Evolutionary conservation across 2,113 vertebrate genomes (phyloP).

Genomic region (Eidolon helvum): DNA sequence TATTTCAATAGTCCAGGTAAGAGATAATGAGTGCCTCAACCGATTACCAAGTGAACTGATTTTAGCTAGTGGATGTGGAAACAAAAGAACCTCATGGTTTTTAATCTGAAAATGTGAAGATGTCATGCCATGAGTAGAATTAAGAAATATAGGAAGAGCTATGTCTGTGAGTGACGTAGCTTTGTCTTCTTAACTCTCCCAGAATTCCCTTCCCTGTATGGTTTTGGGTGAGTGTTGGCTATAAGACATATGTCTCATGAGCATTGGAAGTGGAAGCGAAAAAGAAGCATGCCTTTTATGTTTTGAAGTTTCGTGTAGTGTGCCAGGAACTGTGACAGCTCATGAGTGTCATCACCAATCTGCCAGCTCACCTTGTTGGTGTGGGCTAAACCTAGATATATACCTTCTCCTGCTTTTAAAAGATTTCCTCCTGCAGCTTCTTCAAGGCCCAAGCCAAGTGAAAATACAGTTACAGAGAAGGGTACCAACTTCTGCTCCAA

Average conservation of each 20-base stretch:
- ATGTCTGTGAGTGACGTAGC: background rate
- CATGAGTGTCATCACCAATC: background rate
- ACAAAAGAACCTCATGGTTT: background rate
- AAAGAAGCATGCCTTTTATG: background rate
- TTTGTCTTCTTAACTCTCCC: background rate
- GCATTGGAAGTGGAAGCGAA: background rate
- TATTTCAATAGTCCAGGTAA: background rate
- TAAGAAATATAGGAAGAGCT: background rate
- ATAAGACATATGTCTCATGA: background rate
- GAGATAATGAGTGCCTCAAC: background rate
- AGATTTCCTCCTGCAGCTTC: background rate
- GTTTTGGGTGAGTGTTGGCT: background rate
- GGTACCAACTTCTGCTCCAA: background rate
- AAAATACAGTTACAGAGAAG: background rate
- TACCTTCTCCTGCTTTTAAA: background rate
- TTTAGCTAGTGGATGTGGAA: background rate
- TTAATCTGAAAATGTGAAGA: background rate
- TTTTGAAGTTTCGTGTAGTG: background rate
- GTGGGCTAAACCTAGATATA: background rate
- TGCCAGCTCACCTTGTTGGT: background rate
- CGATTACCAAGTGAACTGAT: background rate
- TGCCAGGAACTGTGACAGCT: background rate
- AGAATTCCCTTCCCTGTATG: background rate
- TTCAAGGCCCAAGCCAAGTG: background rate
- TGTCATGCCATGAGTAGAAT: background rate